These are phyloP conservation scores for Erannis defoliaria DNA, from an alignment of 2,888 invertebrate species.

Conservation along the genomic window DNA sequence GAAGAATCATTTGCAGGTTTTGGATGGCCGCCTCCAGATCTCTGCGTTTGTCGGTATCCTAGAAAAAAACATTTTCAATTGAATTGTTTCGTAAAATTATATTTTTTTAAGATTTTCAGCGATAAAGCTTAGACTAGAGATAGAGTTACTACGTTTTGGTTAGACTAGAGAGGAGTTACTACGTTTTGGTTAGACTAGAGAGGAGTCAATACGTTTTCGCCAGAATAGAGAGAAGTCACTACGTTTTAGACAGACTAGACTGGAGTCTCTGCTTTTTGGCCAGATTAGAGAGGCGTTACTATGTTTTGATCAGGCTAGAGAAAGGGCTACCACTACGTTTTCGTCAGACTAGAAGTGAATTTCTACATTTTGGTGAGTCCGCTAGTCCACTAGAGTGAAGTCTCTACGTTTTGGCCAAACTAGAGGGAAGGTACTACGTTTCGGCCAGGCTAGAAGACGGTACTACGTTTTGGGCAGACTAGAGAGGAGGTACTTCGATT, in stretches of 20 bases:
- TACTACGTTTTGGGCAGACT: too few species aligned
- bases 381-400: too few species aligned
- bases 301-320: not conserved
- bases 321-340: too few species aligned
- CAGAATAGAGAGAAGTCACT: not conserved
- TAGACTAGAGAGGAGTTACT: not conserved
- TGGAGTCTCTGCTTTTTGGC: too few species aligned
- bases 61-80: constrained; percentile 5
- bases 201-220: too few species aligned
- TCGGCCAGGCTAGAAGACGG: too few species aligned
- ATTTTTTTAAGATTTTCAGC: not conserved
- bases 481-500: not conserved
- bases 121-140: too few species aligned
- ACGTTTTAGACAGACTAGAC: too few species aligned
- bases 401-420: too few species aligned
- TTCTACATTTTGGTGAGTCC: not conserved
- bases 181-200: not conserved
- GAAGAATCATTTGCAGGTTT: constrained; percentile 63
- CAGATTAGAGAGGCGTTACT: not conserved
- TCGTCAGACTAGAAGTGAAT: not conserved
- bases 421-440: too few species aligned
- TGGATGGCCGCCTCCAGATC: constrained; percentile 67
- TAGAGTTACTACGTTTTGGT: too few species aligned
- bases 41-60: constrained; percentile 63
- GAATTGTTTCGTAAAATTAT: not conserved